Evolutionary conservation across 2,888 invertebrate genomes (phyloP).

Genomic region (Osmoderma eremita): DNA sequence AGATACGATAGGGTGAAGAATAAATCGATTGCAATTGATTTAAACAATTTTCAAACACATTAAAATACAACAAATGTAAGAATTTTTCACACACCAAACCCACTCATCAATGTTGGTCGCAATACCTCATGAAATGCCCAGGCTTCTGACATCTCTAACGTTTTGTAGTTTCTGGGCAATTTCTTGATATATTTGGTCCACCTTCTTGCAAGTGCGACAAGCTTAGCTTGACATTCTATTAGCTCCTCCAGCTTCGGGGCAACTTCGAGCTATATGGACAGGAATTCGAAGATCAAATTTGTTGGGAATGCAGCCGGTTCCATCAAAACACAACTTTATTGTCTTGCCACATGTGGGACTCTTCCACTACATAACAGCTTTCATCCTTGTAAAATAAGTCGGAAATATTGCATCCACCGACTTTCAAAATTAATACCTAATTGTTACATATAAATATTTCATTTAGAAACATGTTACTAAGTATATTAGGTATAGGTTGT

Average conservation of each 20-base stretch:
- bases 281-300: too few species aligned
- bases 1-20: slow-evolving; percentile 42
- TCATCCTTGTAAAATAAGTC: too few species aligned
- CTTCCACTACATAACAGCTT: too few species aligned
- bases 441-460: too few species aligned
- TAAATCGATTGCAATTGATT: slow-evolving; percentile 47
- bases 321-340: too few species aligned
- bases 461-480: too few species aligned
- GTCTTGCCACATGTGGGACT: too few species aligned
- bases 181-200: slow-evolving; percentile 90
- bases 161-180: slow-evolving; percentile 85
- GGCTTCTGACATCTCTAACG: slow-evolving; percentile 94
- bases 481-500: too few species aligned
- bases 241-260: slow-evolving; percentile 74
- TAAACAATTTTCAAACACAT: slow-evolving; percentile 49
- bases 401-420: too few species aligned
- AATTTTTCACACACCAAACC: slow-evolving; percentile 39
- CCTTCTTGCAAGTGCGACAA: slow-evolving; percentile 95
- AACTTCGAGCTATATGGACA: slow-evolving; percentile 90
- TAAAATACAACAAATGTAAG: slow-evolving; percentile 49
- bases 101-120: slow-evolving; percentile 56
- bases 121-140: slow-evolving; percentile 91
- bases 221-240: slow-evolving; percentile 67
- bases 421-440: too few species aligned
- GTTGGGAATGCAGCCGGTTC: too few species aligned